Conservation (phyloP, 2,113 vertebrate species). For the Natator depressus region DNA sequence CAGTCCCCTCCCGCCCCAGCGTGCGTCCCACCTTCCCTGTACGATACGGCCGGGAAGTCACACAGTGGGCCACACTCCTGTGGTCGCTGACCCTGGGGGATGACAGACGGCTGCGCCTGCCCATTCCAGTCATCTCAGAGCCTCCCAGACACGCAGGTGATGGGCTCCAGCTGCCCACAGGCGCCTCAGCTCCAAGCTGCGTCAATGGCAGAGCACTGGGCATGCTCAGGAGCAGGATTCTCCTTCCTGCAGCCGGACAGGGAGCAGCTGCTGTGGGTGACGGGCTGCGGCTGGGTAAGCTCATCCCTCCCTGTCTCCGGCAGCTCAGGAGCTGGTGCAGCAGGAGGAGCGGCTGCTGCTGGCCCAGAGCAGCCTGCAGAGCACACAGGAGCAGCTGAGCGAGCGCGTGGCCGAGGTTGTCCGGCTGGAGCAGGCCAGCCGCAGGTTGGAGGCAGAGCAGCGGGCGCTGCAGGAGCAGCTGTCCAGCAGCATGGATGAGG, state of each 20-base stretch:
- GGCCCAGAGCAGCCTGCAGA: slow-evolving; percentile 36
- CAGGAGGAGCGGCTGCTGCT: slow-evolving; percentile 69
- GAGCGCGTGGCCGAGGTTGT: slow-evolving; percentile 23
- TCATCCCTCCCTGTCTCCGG: background rate
- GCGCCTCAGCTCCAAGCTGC: background rate
- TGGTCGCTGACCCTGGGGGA: too few relatives aligned
- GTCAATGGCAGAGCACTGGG: background rate
- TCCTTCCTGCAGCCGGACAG: too few relatives aligned
- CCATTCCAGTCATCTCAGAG: background rate
- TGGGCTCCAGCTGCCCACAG: background rate
- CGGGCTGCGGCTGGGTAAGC: background rate
- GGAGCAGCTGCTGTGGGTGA: too few relatives aligned
- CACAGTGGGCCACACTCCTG: too few relatives aligned
- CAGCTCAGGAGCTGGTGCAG: slow-evolving; percentile 68
- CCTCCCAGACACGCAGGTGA: background rate
- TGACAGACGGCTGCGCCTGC: too few relatives aligned
- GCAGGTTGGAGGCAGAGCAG: slow-evolving; percentile 48
- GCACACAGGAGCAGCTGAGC: slow-evolving; percentile 55
- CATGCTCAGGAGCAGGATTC: too few relatives aligned
- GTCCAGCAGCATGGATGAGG: slow-evolving; percentile 18
- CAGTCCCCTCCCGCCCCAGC: too few relatives aligned
- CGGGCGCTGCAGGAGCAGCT: slow-evolving; percentile 27
- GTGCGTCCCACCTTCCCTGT: too few relatives aligned
- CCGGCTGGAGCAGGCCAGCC: slow-evolving; percentile 41
- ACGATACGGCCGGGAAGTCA: too few relatives aligned